Evolutionary conservation across 2,113 vertebrate genomes (phyloP).

Genomic region (Bettongia penicillata): DNA sequence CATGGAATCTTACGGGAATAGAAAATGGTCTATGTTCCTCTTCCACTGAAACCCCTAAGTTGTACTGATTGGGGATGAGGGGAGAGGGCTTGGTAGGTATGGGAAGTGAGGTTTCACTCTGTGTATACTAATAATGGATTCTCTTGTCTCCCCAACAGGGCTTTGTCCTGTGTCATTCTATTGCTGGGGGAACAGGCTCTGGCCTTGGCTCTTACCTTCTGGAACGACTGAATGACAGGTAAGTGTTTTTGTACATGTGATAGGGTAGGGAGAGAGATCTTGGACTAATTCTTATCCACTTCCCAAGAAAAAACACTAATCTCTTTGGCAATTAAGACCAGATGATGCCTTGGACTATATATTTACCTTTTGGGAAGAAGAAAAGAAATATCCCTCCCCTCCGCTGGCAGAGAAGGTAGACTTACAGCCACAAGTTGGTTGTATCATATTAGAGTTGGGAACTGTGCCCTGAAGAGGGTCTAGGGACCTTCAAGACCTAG

Average conservation of each 20-base stretch:
- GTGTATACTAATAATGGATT: background rate
- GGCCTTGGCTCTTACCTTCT: constrained; percentile 97
- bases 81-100: background rate
- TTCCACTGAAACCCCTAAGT: background rate
- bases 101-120: background rate
- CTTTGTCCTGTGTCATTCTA: constrained; percentile 98
- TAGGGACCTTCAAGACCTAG: background rate
- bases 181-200: constrained; percentile 97
- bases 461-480: background rate
- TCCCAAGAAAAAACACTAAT: background rate
- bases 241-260: background rate
- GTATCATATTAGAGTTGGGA: background rate
- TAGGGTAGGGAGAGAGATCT: background rate
- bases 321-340: background rate
- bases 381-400: background rate
- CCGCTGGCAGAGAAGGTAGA: background rate
- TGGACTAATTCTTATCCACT: background rate
- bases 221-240: constrained; percentile 99
- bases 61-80: background rate
- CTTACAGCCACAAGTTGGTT: background rate
- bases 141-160: constrained; percentile 84
- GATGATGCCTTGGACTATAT: background rate
- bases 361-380: background rate
- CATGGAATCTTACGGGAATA: background rate
- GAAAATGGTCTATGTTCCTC: background rate